Percentiles rank a stretch among this genome's conserved stretches.
Evolutionary conservation across 2,113 vertebrate genomes (phyloP).

Genomic region (Spermophilus dauricus): DNA sequence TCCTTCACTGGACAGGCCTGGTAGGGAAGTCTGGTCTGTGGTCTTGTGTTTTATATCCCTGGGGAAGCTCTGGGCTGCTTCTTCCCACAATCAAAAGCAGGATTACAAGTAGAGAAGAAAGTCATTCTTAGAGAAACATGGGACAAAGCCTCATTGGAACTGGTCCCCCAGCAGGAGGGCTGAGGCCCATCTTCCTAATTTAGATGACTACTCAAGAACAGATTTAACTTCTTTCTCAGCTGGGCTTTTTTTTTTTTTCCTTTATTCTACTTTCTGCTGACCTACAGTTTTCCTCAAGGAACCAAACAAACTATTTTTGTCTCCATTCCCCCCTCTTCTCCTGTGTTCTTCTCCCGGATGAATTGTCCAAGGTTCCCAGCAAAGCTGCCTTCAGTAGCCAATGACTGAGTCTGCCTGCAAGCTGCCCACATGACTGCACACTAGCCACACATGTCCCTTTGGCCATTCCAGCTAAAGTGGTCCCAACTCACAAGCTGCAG

Average conservation of each 20-base stretch:
- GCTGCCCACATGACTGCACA: neutral
- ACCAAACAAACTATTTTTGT: neutral
- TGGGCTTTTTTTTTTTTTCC: neutral
- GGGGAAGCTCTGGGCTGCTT: neutral
- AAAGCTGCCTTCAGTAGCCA: neutral
- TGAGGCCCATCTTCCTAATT: neutral
- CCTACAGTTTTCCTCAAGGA: constrained; percentile 44
- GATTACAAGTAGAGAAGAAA: constrained; percentile 13
- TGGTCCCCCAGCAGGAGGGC: neutral
- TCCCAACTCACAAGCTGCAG: neutral
- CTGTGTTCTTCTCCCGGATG: neutral
- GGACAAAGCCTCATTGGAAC: neutral
- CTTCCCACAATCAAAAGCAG: neutral
- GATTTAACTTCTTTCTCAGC: neutral
- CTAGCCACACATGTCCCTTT: neutral
- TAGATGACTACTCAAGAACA: neutral
- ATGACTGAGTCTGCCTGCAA: neutral
- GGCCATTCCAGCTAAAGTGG: neutral
- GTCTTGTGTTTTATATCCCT: constrained; percentile 9
- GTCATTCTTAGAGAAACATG: neutral
- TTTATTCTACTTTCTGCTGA: constrained; percentile 54
- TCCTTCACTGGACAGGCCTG: neutral
- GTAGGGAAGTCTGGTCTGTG: neutral
- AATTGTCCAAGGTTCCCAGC: neutral
- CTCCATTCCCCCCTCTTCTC: neutral